Percentiles rank a stretch among this genome's conserved stretches.
phyloP scores from a whole-genome alignment of 1,140 invertebrate species.

The Bombus confusus region DNA sequence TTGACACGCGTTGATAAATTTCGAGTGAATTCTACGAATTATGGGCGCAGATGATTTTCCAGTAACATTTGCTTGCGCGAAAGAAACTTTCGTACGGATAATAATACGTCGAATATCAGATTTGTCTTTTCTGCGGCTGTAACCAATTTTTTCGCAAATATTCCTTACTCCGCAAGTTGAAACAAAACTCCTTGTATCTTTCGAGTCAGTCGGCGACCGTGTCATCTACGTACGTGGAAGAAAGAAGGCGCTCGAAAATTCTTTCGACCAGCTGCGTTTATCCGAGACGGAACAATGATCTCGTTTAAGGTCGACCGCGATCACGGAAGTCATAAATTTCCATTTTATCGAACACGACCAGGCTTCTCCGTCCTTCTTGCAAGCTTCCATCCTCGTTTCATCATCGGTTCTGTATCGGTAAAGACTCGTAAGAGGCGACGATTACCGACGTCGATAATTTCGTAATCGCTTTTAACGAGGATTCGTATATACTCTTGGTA shows the following conservation, averaged over 20 bases:
- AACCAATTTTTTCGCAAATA: neutral
- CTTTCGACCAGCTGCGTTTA: neutral
- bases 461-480: neutral
- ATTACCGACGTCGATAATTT: conserved; percentile 7
- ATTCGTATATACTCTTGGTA: neutral
- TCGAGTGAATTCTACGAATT: too few species aligned
- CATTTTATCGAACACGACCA: conserved; percentile 36
- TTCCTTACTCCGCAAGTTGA: neutral
- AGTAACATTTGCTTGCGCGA: too few species aligned
- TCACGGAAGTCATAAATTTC: conserved; percentile 48
- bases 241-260: neutral
- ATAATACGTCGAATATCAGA: too few species aligned
- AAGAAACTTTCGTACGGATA: too few species aligned
- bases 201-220: too few species aligned
- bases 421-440: neutral
- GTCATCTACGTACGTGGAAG: too few species aligned
- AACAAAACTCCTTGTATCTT: neutral
- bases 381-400: neutral
- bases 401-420: neutral
- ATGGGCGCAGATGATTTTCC: too few species aligned
- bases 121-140: neutral
- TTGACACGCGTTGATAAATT: neutral
- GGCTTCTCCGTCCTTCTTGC: conserved; percentile 7
- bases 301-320: conserved; percentile 25
- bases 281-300: conserved; percentile 35